These are phyloP conservation scores for Poecilus cupreus DNA, from an alignment of 2,888 invertebrate genomes.

Conservation along the genomic window DNA sequence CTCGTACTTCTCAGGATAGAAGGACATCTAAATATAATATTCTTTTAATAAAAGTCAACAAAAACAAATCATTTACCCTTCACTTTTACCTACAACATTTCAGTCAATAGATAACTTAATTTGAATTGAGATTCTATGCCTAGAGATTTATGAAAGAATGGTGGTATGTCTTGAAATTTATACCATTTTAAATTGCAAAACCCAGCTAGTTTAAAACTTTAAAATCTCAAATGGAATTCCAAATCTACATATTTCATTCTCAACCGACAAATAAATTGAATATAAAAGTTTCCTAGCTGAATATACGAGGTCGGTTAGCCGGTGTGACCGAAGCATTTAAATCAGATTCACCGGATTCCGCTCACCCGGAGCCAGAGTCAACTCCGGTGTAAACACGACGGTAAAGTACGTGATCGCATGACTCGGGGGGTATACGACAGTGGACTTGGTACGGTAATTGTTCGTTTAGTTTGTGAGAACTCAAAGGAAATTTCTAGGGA, in stretches of 20 bases:
- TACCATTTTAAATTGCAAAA: background rate
- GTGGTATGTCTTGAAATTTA: background rate
- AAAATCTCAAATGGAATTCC: background rate
- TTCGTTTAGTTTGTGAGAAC: background rate
- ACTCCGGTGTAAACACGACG: slow-evolving; percentile 10
- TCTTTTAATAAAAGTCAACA: too few relatives aligned
- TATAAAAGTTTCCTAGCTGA: slow-evolving; percentile 23
- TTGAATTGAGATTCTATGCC: too few relatives aligned
- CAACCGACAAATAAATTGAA: slow-evolving; percentile 6
- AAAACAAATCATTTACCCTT: too few relatives aligned
- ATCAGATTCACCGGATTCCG: slow-evolving; percentile 14
- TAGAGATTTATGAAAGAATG: background rate
- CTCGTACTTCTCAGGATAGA: too few relatives aligned
- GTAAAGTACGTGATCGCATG: slow-evolving; percentile 18
- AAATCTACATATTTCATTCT: slow-evolving; percentile 7
- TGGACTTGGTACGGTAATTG: slow-evolving; percentile 11
- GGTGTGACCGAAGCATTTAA: slow-evolving; percentile 6
- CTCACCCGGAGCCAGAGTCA: background rate
- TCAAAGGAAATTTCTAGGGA: slow-evolving; percentile 25
- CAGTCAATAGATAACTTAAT: too few relatives aligned
- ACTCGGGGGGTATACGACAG: background rate
- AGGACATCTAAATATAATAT: too few relatives aligned
- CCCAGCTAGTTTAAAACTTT: background rate
- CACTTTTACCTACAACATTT: too few relatives aligned
- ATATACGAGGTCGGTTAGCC: background rate